Evolutionary conservation across 2,113 vertebrate species (phyloP).

Genomic region (Fulica atra): DNA sequence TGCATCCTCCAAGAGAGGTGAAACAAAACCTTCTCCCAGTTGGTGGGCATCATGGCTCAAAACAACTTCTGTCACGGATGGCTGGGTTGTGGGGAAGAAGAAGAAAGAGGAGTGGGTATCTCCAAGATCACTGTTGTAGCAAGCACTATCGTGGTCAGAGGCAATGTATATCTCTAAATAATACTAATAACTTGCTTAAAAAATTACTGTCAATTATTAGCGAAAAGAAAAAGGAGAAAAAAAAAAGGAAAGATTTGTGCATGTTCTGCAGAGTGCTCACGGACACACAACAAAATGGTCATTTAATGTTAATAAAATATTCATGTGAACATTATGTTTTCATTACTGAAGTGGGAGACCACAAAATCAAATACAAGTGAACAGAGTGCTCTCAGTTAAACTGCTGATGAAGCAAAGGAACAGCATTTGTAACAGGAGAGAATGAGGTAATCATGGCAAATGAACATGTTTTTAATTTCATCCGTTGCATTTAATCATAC

Average conservation of each 20-base stretch:
- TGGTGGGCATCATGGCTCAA: background rate
- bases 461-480: constrained; percentile 22
- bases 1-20: background rate
- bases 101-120: background rate
- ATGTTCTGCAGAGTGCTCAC: background rate
- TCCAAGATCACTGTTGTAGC: background rate
- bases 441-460: background rate
- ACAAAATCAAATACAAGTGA: constrained; percentile 9
- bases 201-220: background rate
- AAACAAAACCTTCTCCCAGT: background rate
- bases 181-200: background rate
- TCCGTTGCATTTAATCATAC: background rate
- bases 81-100: background rate
- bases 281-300: background rate
- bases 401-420: constrained; percentile 39
- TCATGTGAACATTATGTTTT: constrained; percentile 11
- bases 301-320: constrained; percentile 35
- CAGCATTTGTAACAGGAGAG: background rate
- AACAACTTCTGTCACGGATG: background rate
- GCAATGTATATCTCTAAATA: background rate
- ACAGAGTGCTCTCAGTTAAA: constrained; percentile 18
- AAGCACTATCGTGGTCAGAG: background rate
- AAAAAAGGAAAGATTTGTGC: background rate
- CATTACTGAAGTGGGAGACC: background rate
- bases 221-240: background rate